Evolutionary conservation across 2,113 vertebrate species (phyloP), one percentile per base, ranked within the genome.

Genomic region (Gasterosteus aculeatus): DNA sequence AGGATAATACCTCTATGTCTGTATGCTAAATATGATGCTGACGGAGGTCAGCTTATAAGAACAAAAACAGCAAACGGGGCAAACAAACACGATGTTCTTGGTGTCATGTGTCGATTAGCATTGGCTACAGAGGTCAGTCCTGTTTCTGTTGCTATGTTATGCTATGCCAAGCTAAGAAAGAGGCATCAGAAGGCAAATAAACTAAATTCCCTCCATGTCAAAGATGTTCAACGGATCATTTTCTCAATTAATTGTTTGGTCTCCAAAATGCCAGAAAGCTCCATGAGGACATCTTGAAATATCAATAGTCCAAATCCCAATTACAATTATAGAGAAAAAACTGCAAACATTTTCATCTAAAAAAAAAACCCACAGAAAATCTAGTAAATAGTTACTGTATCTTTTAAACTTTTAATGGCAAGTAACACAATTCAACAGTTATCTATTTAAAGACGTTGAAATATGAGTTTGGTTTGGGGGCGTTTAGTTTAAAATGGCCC

Each of bases 401-500:
- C 16, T 54, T 19, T 72, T 33, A 26, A 1, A 16, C 41, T 31
- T 41, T 29, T 31, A 46, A 33, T 10, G 31, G 16, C 11, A 57
- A 47, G 33, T 16, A 12, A 19, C 15, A 12, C 44, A 39, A 31
- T 80, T 65, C 18, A 58, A 47, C 35, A 18, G 41, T n/a, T 63
- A 38, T 46, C 35, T 53, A 54, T 65, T 42, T 29, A 4, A 31
- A 16, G 33, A 35, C 29, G 31, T 14, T 49, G 31, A 63, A 42
- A 76, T 33, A 10, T 10, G 54, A 33, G 35, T 60, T 53, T 18
- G 9, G n/a, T 53, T 74, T 33, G 19, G 7, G 63, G 7, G 3
- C 22, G 33, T 58, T 46, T 29, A 38, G 31, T 58, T 38, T 71
- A 64, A 77, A 77, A 75, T 39, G 16, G 31, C 60, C 31, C 38